phyloP scores from a whole-genome alignment of 2,888 invertebrate genomes.

The Frankliniella fusca region DNA sequence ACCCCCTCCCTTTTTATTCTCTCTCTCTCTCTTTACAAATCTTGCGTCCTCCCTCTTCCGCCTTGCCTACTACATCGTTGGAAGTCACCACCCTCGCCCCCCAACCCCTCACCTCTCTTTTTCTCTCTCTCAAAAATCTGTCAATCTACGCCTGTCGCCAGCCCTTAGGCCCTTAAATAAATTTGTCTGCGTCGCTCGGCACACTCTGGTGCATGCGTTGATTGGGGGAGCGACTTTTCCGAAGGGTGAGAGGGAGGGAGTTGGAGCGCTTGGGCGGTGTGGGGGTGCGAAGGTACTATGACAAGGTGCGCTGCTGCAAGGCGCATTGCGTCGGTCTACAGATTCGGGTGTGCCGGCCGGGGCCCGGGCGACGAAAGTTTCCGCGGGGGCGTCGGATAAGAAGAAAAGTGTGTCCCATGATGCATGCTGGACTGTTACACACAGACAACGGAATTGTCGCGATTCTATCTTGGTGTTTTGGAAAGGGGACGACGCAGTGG shows the following conservation, averaged over 20 bases:
- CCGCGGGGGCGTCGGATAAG: background rate
- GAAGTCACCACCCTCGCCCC: too few species aligned
- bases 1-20: too few species aligned
- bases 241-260: background rate
- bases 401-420: slow-evolving; percentile 15
- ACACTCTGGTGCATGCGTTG: background rate
- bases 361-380: slow-evolving; percentile 13
- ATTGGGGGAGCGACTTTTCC: background rate
- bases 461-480: background rate
- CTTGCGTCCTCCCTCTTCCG: too few species aligned
- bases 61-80: too few species aligned
- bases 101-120: too few species aligned
- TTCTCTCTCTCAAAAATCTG: background rate
- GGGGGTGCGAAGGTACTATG: too few species aligned
- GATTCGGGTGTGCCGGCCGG: background rate
- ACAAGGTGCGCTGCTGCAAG: too few species aligned
- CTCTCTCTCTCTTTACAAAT: too few species aligned
- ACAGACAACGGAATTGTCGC: background rate
- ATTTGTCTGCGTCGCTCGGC: background rate
- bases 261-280: background rate
- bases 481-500: background rate
- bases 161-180: background rate
- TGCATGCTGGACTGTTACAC: slow-evolving; percentile 5
- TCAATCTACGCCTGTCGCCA: background rate
- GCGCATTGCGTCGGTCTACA: too few species aligned